Evolutionary conservation across 2,113 vertebrate genomes (phyloP).

Genomic region (Manacus vitellinus): DNA sequence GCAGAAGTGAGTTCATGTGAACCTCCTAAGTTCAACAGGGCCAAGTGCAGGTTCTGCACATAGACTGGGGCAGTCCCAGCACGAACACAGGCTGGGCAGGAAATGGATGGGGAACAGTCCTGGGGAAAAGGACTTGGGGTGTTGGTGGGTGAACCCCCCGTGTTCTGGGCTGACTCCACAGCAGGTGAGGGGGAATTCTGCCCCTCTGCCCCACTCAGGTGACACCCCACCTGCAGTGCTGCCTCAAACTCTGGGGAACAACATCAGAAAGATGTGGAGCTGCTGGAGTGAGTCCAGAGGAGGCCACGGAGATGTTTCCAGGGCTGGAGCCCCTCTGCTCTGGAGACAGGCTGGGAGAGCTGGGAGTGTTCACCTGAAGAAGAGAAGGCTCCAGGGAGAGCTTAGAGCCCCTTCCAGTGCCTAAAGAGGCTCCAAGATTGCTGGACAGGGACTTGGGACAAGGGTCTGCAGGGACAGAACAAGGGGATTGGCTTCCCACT

Average conservation of each 20-base stretch:
- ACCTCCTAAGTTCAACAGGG: background rate
- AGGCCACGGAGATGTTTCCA: rapidly evolving
- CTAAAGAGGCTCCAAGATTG: background rate
- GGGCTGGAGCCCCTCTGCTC: background rate
- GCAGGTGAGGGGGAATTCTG: background rate
- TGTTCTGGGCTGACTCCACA: background rate
- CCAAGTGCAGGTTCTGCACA: background rate
- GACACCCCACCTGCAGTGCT: background rate
- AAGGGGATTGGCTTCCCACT: background rate
- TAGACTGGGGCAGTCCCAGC: background rate
- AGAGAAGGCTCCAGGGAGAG: background rate
- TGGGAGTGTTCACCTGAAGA: background rate
- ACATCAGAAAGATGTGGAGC: background rate
- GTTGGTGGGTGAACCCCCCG: background rate
- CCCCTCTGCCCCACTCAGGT: background rate
- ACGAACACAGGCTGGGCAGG: background rate
- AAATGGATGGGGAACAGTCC: background rate
- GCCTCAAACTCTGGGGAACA: background rate
- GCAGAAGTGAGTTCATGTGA: background rate
- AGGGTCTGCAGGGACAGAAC: background rate
- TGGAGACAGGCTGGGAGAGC: background rate
- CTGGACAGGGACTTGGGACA: background rate
- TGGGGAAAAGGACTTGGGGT: background rate
- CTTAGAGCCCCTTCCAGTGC: background rate
- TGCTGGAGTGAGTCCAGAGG: background rate